phyloP scores from a whole-genome alignment of 2,888 invertebrate genomes.

The Drosophila trichaetosa region DNA sequence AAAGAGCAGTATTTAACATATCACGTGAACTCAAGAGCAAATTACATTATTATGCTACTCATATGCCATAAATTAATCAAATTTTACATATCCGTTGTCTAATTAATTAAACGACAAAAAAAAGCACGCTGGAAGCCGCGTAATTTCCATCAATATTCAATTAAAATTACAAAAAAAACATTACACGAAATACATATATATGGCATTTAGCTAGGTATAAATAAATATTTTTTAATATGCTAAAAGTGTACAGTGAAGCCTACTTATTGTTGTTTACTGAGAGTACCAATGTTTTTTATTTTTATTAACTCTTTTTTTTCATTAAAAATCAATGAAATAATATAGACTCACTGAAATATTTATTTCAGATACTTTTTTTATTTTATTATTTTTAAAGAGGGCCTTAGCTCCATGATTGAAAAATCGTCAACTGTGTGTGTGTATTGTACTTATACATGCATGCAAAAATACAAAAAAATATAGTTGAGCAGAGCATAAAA shows the following conservation, averaged over 20 bases:
- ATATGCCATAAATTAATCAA: conserved; percentile 66
- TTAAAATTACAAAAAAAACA: conserved; percentile 45
- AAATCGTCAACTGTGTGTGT: neutral
- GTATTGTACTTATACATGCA: neutral
- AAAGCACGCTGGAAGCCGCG: conserved; percentile 1
- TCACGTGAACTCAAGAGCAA: neutral
- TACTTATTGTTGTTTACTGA: neutral
- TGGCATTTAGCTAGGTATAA: neutral
- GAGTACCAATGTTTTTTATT: too few relatives aligned
- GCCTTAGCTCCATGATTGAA: neutral
- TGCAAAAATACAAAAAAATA: neutral
- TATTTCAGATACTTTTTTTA: neutral
- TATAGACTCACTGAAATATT: neutral
- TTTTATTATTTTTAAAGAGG: neutral
- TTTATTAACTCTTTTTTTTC: neutral
- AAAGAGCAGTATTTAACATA: neutral
- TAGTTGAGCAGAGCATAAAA: neutral
- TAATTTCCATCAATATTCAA: conserved; percentile 56
- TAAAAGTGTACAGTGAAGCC: conserved; percentile 16
- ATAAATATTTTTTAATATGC: neutral
- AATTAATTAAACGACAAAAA: conserved; percentile 58
- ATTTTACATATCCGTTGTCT: conserved; percentile 67
- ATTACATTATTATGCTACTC: conserved; percentile 6
- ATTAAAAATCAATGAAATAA: too few relatives aligned
- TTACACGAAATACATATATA: conserved; percentile 7